Percentiles rank a stretch among this genome's conserved stretches.
Evolutionary conservation across 2,113 vertebrate species (phyloP).

Genomic region (Seriola dumerili): DNA sequence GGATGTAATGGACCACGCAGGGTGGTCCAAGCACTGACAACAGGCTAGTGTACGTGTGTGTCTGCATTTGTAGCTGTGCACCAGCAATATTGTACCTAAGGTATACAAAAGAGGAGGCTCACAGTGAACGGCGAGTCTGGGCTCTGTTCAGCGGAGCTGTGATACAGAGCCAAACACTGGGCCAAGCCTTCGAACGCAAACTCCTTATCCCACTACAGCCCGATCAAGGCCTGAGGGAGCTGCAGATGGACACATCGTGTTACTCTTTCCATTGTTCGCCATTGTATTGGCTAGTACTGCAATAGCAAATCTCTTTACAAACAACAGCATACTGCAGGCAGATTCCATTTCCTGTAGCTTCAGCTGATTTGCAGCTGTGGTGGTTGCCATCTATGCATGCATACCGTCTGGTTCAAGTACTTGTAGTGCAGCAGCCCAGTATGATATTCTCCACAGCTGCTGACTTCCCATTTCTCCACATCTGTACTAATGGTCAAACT

Average conservation of each 20-base stretch:
- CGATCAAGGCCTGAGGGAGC: slow-evolving; percentile 18
- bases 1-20: slow-evolving; percentile 58
- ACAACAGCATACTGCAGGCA: slow-evolving; percentile 42
- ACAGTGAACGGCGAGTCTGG: slow-evolving; percentile 17
- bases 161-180: slow-evolving; percentile 51
- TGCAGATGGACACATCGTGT: slow-evolving; percentile 54
- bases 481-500: neutral
- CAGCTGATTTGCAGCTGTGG: slow-evolving; percentile 51
- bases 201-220: slow-evolving; percentile 41
- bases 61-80: slow-evolving; percentile 28
- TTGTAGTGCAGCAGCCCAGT: neutral
- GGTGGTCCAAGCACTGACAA: slow-evolving; percentile 3
- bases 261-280: slow-evolving; percentile 40
- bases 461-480: neutral
- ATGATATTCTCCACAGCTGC: neutral
- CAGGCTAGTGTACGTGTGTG: slow-evolving; percentile 3
- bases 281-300: slow-evolving; percentile 34
- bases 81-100: slow-evolving; percentile 43
- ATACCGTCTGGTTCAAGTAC: neutral
- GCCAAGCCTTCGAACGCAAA: slow-evolving; percentile 48
- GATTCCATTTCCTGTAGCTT: slow-evolving; percentile 56
- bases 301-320: slow-evolving; percentile 49
- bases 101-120: slow-evolving; percentile 30
- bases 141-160: slow-evolving; percentile 38
- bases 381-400: slow-evolving; percentile 41